Conservation (phyloP, 2,888 invertebrate genomes). For the Ischnus inquisitorius region DNA sequence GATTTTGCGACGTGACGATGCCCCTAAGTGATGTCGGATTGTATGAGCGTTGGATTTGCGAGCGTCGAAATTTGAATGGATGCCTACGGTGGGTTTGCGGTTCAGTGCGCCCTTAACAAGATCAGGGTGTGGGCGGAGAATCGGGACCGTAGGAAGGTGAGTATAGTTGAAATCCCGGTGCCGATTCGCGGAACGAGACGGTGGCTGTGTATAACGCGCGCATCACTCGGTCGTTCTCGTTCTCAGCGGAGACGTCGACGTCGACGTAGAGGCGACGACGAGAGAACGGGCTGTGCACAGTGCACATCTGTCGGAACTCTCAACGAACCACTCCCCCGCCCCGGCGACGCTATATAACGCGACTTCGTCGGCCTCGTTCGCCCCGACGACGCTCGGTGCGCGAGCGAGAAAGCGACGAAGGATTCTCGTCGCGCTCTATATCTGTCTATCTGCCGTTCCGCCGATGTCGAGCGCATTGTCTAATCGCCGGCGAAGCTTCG, state of each 20-base stretch:
- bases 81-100: constrained; percentile 81
- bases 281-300: constrained; percentile 62
- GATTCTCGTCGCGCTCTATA: constrained; percentile 55
- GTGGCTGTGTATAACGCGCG: constrained; percentile 18
- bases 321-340: constrained; percentile 78
- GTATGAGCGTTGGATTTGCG: constrained; percentile 75
- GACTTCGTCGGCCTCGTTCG: constrained; percentile 67
- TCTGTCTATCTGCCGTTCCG: constrained; percentile 74
- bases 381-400: constrained; percentile 71
- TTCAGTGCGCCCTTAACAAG: constrained; percentile 84
- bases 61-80: constrained; percentile 83
- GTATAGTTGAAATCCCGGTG: constrained; percentile 28
- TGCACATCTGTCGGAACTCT: constrained; percentile 83
- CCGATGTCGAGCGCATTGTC: constrained; percentile 79
- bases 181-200: constrained; percentile 24
- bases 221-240: constrained; percentile 54
- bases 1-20: constrained; percentile 70
- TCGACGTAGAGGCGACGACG: constrained; percentile 51
- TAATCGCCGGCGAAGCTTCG: constrained; percentile 75
- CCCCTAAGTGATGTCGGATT: constrained; percentile 72
- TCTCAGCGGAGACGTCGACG: constrained; percentile 58
- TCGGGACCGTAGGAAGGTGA: constrained; percentile 55
- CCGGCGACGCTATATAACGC: constrained; percentile 64
- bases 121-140: constrained; percentile 79
- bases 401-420: constrained; percentile 13